Evolutionary conservation across 2,113 vertebrate genomes (phyloP).

Genomic region (Alethe diademata): DNA sequence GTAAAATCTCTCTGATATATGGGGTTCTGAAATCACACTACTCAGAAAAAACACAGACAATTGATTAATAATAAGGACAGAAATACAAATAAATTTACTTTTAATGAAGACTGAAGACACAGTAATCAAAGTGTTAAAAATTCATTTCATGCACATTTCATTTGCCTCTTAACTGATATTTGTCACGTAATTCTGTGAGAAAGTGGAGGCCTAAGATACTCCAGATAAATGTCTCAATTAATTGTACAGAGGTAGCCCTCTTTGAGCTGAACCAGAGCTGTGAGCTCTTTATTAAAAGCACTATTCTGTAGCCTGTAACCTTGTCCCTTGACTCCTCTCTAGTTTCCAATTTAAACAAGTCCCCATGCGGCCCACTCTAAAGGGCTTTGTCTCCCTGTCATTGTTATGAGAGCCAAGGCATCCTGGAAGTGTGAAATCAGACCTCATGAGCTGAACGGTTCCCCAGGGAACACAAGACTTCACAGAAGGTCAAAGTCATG

Average conservation of each 20-base stretch:
- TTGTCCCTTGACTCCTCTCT: conserved; percentile 91
- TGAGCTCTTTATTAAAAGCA: conserved; percentile 98
- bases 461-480: conserved; percentile 86
- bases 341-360: conserved; percentile 92
- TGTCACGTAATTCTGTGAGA: conserved; percentile 89
- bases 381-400: conserved; percentile 94
- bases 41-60: conserved; percentile 48
- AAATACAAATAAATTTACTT: conserved; percentile 78
- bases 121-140: conserved; percentile 82
- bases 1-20: conserved; percentile 48
- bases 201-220: conserved; percentile 89
- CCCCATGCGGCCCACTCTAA: conserved; percentile 87
- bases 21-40: conserved; percentile 54
- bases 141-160: conserved; percentile 80
- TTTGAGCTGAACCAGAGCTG: conserved; percentile 82
- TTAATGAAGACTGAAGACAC: conserved; percentile 75
- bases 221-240: conserved; percentile 99
- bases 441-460: conserved; percentile 91
- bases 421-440: conserved; percentile 92
- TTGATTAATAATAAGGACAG: conserved; percentile 70
- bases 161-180: conserved; percentile 88
- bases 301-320: conserved; percentile 93
- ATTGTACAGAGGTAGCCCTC: conserved; percentile 86
- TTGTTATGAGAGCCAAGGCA: conserved; percentile 84
- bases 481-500: conserved; percentile 88